Conservation (phyloP, 2,113 vertebrate genomes). For the Microcebus ravelobensis region DNA sequence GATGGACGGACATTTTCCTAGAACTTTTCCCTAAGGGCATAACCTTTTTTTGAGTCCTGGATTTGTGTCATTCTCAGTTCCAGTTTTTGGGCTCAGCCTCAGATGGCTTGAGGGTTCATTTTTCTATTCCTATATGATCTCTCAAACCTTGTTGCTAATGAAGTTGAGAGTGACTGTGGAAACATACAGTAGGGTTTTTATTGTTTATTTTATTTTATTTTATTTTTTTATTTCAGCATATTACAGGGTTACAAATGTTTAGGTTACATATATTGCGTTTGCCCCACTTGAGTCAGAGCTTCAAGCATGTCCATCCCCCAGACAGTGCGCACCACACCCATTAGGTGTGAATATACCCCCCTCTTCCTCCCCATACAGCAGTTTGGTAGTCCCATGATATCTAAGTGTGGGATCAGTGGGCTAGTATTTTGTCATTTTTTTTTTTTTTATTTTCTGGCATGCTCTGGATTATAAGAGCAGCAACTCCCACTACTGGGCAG, state of each 20-base stretch:
- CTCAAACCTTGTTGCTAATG: background rate
- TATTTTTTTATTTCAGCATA: no score
- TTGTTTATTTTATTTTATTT: no score
- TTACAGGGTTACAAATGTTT: no score
- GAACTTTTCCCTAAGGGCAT: background rate
- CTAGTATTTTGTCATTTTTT: background rate
- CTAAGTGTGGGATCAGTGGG: background rate
- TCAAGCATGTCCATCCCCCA: no score
- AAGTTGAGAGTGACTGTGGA: background rate
- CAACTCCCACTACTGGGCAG: background rate
- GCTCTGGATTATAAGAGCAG: background rate
- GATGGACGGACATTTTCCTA: background rate
- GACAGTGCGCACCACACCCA: no score
- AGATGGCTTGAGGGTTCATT: background rate
- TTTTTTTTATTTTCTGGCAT: background rate
- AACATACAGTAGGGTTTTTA: background rate
- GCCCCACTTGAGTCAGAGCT: no score
- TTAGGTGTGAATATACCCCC: no score
- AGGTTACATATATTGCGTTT: no score
- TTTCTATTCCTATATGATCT: background rate
- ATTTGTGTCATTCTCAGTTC: background rate
- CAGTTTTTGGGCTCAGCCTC: background rate
- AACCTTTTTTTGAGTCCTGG: background rate
- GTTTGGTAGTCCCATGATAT: background rate
- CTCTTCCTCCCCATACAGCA: background rate